Evolutionary conservation across 2,888 invertebrate species (phyloP), one percentile per base, ranked within the genome.

Genomic region (Acleris emargana): DNA sequence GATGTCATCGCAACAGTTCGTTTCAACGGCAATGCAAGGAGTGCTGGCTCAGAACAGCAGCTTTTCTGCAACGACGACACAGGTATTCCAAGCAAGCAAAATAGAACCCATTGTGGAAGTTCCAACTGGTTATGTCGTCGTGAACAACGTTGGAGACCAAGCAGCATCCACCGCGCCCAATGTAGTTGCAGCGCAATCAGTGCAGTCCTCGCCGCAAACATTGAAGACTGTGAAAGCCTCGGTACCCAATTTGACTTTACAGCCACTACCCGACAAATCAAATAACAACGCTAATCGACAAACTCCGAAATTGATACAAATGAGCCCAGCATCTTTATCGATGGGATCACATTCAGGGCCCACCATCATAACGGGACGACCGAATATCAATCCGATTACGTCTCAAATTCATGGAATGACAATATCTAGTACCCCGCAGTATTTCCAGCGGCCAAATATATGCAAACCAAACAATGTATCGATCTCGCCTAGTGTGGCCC

Each of bases 1-100:
- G 0, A 97, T 97, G 97, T 96, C 96, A n/a, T 97, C 97, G 22
- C 96, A 96, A 79, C 97, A 97, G 79, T 96, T 97, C 79, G 95
- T 97, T 17, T 95, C 97, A 4, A 96, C 96, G 1, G 95, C 96
- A 5, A 95, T 97, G 92, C 96, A 96, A 68, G 96, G 97, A 52
- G 95, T 97, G 3, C 90, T 97, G 38, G 96, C 96, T 62, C 95
- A 96, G 75, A 96, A 96, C 76, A 96, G 97, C 76, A 97, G 97
- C 80, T 97, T 96, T 80, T 96, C 96, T 18, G 96, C 97, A 18
- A 97, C 97, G 2, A 96, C 96, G 1, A 97, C 97, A 0, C 96
- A 96, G 89, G 96, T 96, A 43, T 96, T 96, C 85, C 97, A 97
- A 91, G 96, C 97, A 0, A 96, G 97, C 71, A 97, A 97, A 86